Evolutionary conservation across 2,888 invertebrate genomes (phyloP).

Genomic region (Sarcophaga variegata): DNA sequence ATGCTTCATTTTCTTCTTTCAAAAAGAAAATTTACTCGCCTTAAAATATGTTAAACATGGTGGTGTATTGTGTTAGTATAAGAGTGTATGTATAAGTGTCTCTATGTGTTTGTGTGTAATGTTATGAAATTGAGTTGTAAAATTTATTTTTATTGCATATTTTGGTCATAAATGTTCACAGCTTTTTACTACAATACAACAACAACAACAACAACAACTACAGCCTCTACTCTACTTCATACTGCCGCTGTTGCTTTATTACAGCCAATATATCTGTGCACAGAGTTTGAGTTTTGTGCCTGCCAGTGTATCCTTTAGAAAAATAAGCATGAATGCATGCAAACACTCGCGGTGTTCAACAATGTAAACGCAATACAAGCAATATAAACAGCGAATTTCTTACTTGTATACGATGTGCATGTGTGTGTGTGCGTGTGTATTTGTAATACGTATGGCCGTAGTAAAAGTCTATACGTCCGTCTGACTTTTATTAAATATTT

Average conservation of each 20-base stretch:
- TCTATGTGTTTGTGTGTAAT: not conserved
- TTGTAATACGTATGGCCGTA: not conserved
- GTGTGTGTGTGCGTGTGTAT: not conserved
- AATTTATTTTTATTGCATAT: conserved; percentile 43
- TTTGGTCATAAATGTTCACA: conserved; percentile 56
- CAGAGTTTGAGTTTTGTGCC: no score
- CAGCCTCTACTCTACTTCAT: not conserved
- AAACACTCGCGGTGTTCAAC: not conserved
- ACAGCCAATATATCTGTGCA: not conserved
- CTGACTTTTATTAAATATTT: conserved; percentile 11
- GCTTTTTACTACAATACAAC: conserved; percentile 4
- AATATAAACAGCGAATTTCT: not conserved
- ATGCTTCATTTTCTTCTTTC: not conserved
- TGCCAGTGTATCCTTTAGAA: not conserved
- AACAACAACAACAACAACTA: not conserved
- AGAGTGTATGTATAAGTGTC: not conserved
- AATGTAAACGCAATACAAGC: not conserved
- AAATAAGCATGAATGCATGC: not conserved
- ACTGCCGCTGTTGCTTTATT: not conserved
- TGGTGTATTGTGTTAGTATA: no score
- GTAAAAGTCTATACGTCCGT: not conserved
- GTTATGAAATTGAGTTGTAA: conserved; percentile 50
- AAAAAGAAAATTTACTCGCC: no score
- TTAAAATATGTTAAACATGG: no score
- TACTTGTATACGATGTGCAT: not conserved